Base-by-base conservation (phyloP, 1,140 invertebrate genomes). In the Hyles euphorbiae region DNA sequence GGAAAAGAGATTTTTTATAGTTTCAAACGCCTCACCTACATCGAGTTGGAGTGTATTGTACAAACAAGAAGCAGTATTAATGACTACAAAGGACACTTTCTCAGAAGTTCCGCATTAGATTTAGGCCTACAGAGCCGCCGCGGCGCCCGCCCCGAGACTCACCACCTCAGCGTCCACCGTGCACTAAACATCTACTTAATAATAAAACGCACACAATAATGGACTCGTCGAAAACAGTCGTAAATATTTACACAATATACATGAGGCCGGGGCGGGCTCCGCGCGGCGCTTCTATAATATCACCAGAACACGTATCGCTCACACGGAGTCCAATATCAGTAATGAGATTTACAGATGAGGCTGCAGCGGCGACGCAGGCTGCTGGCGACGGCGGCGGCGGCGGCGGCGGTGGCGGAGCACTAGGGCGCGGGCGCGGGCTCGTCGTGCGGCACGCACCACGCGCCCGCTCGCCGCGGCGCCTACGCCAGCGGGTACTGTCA, bases 401-500 rank as follows among this genome's bases (percentile, higher is more conserved):
- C 56, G 63, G 58, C 36, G 56, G 52, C 52, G 44, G 36, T 44
- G 12, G 40, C 40, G 12, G 65, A 68, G 75, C 58, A 72, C 70
- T 77, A 79, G 63, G 71, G 74, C 54, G 74, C 66, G 67, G 63
- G 22, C 2, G 22, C 61, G 54, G 63, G 54, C 52, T 45, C 55
- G 55, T 60, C 57, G 43, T 58, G 60, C 49, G 64, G 68, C 56
- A 56, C 46, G 53, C 58, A 62, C 68, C 72, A 74, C 36, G 58
- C 43, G 50, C 72, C 68, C 53, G 57, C 65, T 66, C 72, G 73
- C 64, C 74, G 75, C 61, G 60, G 72, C 72, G 80, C 81, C 83
- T 87, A 87, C 76, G 85, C 83, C 83, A 88, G 72, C 58, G 85
- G 83, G 52, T 87, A 88, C 72, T 88, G 85, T 88, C 85, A 88